Conservation (phyloP, 2,797 vertebrate genomes). For the Ceyx erithaca region DNA sequence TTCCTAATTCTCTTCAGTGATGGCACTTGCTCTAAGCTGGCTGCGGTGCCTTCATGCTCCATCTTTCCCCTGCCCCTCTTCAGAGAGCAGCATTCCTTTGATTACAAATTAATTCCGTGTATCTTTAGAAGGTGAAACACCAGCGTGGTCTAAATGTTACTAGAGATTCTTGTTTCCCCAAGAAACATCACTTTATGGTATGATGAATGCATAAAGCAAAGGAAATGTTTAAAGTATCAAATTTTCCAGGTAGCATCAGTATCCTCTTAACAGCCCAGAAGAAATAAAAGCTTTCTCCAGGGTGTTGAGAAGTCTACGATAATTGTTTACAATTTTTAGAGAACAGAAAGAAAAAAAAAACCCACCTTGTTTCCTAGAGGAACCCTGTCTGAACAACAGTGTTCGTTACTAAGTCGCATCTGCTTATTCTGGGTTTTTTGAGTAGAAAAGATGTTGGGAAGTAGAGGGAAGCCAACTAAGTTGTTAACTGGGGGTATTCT, state of each 20-base stretch:
- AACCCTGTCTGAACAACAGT: background rate
- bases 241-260: background rate
- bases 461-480: slow-evolving; percentile 3
- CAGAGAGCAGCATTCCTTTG: slow-evolving; percentile 30
- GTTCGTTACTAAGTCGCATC: background rate
- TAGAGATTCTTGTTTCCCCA: slow-evolving; percentile 10
- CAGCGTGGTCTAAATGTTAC: slow-evolving; percentile 54
- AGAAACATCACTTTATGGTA: slow-evolving; percentile 10
- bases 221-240: background rate
- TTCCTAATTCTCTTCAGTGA: slow-evolving; percentile 11
- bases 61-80: background rate
- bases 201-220: slow-evolving; percentile 11
- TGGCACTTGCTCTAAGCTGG: slow-evolving; percentile 13
- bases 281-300: slow-evolving; percentile 6
- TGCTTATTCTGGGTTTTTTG: slow-evolving; percentile 1
- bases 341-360: background rate
- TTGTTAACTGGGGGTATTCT: background rate
- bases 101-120: slow-evolving; percentile 30
- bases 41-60: slow-evolving; percentile 35
- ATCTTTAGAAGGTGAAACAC: slow-evolving; percentile 34
- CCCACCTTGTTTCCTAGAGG: fast-evolving
- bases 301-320: background rate
- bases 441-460: background rate
- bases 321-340: background rate
- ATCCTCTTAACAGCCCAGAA: background rate